A percentile compares a stretch with the other conserved stretches of the same genome.
These are phyloP conservation scores for Trogon surrucura DNA, from an alignment of 2,113 vertebrate species.

Conservation along the genomic window DNA sequence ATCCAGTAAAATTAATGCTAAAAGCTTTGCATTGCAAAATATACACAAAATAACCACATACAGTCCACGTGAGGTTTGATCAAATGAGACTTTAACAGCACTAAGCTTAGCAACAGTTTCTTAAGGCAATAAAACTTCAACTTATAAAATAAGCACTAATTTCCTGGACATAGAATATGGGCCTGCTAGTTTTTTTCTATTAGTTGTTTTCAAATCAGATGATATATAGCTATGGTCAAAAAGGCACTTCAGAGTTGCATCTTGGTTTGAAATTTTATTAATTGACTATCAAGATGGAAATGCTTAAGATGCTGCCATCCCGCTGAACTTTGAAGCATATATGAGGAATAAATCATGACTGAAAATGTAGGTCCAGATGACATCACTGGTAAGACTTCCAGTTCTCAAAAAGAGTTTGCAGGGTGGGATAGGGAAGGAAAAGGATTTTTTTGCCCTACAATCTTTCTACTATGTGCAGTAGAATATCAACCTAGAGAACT, in stretches of 20 bases:
- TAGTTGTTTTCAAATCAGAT: background rate
- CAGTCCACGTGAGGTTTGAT: background rate
- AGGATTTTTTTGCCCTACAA: background rate
- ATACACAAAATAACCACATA: background rate
- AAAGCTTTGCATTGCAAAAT: constrained; percentile 49
- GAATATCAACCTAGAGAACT: background rate
- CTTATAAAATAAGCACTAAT: background rate
- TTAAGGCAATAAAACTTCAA: background rate
- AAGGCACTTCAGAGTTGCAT: background rate
- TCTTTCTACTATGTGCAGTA: background rate
- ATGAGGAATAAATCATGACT: background rate
- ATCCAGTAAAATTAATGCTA: constrained; percentile 35
- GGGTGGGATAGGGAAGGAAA: background rate
- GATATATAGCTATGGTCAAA: background rate
- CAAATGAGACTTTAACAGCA: constrained; percentile 33
- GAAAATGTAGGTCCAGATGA: background rate
- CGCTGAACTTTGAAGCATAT: background rate
- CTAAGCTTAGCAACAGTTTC: background rate
- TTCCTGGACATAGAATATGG: background rate
- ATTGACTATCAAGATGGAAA: background rate
- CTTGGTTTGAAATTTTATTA: background rate
- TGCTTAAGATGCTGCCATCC: background rate
- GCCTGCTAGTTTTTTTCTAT: background rate
- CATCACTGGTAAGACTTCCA: background rate
- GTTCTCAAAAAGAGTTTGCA: background rate